Percentiles rank a stretch among this genome's conserved stretches.
These are phyloP conservation scores for Zaprionus ghesquierei DNA, from an alignment of 1,140 invertebrate species.

Conservation along the genomic window DNA sequence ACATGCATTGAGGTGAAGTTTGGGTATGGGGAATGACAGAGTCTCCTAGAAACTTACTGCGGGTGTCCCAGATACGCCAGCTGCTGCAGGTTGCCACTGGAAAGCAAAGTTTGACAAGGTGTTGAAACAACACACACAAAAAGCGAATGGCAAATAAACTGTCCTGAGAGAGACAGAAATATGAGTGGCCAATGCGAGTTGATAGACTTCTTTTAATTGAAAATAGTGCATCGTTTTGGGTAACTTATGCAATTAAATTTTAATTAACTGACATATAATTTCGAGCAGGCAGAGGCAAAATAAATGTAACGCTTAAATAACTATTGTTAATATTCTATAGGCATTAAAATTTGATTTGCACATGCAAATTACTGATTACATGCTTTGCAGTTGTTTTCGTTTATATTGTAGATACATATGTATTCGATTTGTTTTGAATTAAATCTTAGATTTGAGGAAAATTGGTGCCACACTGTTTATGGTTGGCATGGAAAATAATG, in stretches of 20 bases:
- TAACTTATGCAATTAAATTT: conserved; percentile 60
- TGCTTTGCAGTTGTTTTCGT: background rate
- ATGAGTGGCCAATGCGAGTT: conserved; percentile 2
- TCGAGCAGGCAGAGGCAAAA: conserved; percentile 10
- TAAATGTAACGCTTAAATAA: conserved; percentile 3
- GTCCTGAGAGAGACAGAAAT: background rate
- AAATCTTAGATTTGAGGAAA: background rate
- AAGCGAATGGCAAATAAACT: conserved; percentile 4
- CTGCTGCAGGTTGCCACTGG: conserved; percentile 21
- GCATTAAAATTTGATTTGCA: background rate
- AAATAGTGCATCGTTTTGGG: too few species aligned
- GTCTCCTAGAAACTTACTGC: conserved; percentile 32
- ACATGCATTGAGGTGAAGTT: conserved; percentile 62
- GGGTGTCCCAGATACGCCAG: conserved; percentile 11
- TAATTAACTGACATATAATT: conserved; percentile 52
- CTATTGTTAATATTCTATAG: conserved; percentile 6
- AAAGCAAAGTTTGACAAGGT: conserved; percentile 61
- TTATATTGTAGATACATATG: too few species aligned
- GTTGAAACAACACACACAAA: conserved; percentile 59
- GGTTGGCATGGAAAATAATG: background rate
- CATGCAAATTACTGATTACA: background rate
- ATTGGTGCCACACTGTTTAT: too few species aligned
- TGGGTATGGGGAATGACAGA: background rate
- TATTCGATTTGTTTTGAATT: background rate
- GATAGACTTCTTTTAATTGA: too few species aligned